These are phyloP conservation scores for Casuarius casuarius DNA, from an alignment of 2,113 vertebrate genomes.

Conservation along the genomic window DNA sequence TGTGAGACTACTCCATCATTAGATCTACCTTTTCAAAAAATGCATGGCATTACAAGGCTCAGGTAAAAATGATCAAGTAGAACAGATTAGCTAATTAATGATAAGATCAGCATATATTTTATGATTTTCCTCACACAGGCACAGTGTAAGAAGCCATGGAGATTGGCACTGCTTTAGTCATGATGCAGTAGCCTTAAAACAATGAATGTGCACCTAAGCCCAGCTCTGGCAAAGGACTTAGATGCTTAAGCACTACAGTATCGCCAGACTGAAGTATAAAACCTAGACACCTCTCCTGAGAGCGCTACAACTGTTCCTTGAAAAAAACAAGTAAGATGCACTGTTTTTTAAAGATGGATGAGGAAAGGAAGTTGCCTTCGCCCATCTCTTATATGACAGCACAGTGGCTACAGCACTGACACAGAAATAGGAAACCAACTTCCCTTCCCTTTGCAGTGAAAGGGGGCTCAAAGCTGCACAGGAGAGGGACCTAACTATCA, in stretches of 20 bases:
- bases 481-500: background rate
- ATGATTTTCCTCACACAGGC: background rate
- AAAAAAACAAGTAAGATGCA: background rate
- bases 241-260: background rate
- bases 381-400: background rate
- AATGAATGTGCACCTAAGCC: background rate
- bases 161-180: background rate
- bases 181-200: background rate
- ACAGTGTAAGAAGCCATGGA: background rate
- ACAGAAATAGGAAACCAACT: background rate
- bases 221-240: background rate
- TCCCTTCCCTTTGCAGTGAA: background rate
- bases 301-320: background rate
- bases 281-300: background rate
- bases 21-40: background rate
- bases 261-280: background rate
- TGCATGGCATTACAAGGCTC: background rate
- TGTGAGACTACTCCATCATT: background rate
- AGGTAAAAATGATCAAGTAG: background rate
- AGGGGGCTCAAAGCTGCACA: background rate
- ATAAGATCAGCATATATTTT: background rate
- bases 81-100: background rate
- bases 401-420: background rate
- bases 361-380: background rate
- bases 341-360: background rate